Conservation (phyloP, 2,888 invertebrate genomes). For the Drosophila ezoana region DNA sequence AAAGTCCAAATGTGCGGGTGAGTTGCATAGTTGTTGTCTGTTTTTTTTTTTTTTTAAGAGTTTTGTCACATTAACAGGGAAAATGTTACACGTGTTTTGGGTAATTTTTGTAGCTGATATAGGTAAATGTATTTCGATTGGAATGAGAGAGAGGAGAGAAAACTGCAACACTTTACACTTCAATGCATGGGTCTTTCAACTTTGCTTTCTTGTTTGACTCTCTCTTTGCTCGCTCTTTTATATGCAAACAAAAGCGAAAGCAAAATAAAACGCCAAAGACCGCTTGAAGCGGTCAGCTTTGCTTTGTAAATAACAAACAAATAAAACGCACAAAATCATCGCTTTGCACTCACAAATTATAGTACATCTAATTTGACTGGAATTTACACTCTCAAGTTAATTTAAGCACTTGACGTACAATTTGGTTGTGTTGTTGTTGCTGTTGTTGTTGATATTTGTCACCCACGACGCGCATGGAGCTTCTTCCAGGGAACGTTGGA, state of each 20-base stretch:
- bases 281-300: slow-evolving; percentile 15
- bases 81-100: slow-evolving; percentile 44
- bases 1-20: slow-evolving; percentile 46
- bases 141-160: slow-evolving; percentile 15
- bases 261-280: slow-evolving; percentile 29
- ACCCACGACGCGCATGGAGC: slow-evolving; percentile 52
- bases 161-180: slow-evolving; percentile 14
- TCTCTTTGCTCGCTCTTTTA: background rate
- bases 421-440: slow-evolving; percentile 5
- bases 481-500: slow-evolving; percentile 45
- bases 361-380: background rate
- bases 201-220: slow-evolving; percentile 1
- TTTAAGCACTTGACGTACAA: slow-evolving; percentile 33
- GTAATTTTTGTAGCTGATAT: slow-evolving; percentile 27
- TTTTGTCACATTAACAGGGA: slow-evolving; percentile 24
- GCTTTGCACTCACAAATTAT: slow-evolving; percentile 4
- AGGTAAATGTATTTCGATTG: slow-evolving; percentile 1
- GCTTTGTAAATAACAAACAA: slow-evolving; percentile 21
- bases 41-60: background rate
- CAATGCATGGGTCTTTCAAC: slow-evolving; percentile 16
- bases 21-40: slow-evolving; percentile 19
- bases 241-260: slow-evolving; percentile 51
- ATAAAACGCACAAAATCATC: background rate
- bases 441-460: slow-evolving; percentile 33
- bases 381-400: slow-evolving; percentile 20